A percentile compares a stretch with the other conserved stretches of the same genome.
Conservation (phyloP, 2,797 vertebrate genomes). For the Syngnathus rostellatus region DNA sequence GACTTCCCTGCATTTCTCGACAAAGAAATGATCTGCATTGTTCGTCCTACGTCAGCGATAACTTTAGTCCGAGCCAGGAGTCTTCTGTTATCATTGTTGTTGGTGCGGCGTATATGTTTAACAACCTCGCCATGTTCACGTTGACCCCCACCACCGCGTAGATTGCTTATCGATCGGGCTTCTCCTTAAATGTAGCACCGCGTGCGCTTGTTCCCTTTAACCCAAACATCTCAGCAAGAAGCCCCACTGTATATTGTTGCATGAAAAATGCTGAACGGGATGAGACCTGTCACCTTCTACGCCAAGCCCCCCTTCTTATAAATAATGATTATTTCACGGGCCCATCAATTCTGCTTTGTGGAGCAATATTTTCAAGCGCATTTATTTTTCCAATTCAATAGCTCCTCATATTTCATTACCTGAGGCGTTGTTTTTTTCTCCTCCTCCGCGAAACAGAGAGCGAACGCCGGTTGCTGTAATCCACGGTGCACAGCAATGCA, state of each 20-base stretch:
- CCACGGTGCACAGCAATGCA: conserved; percentile 21
- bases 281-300: conserved; percentile 46
- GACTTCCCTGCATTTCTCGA: too few relatives aligned
- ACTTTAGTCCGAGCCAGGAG: conserved; percentile 7
- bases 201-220: conserved; percentile 21
- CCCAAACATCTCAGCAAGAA: neutral
- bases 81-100: conserved; percentile 35
- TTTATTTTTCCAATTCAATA: conserved; percentile 54
- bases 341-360: conserved; percentile 52
- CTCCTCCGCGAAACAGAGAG: conserved; percentile 11
- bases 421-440: conserved; percentile 19
- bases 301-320: conserved; percentile 27
- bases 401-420: conserved; percentile 60
- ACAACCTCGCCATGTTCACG: conserved; percentile 48
- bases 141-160: conserved; percentile 56
- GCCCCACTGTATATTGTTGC: conserved; percentile 41
- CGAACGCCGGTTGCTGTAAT: conserved; percentile 26
- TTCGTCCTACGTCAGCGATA: neutral
- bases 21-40: neutral
- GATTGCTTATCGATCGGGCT: conserved; percentile 75
- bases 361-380: conserved; percentile 54
- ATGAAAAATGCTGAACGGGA: conserved; percentile 65
- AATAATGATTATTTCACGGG: conserved; percentile 55
- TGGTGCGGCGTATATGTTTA: conserved; percentile 23
- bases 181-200: conserved; percentile 53